Base-by-base conservation (phyloP, 2,888 invertebrate genomes). In the Emesis furor region DNA sequence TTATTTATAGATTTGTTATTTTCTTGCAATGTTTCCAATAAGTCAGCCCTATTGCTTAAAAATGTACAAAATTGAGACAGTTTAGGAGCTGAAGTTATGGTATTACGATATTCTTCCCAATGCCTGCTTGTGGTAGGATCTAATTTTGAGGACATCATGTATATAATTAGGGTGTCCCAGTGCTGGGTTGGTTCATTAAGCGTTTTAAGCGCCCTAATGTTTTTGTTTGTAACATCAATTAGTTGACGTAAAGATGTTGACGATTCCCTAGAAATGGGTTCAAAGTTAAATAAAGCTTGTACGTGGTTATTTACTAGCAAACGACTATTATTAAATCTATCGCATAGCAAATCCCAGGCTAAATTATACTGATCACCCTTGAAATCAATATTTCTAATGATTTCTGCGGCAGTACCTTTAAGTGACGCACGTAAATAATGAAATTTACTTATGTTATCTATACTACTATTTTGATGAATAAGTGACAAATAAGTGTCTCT, bases 11-110 rank as follows among this genome's bases (percentile, higher is more conserved):
- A 24, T n/a, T 37, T 39, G n/a, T 74, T 62, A 0, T 39, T 65
- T 3, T 74, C 51, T 32, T 81, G 68, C 62, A 81, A 37, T 7
- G 73, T 81, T 72, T 81, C 81, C n/a, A 81, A 51, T 30, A 81
- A 65, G 30, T 73, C 55, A 6, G 77, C 67, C 69, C 76, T 68
- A 32, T 77, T 69, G 5, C 62, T 37, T 5, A 81, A n/a, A 65
- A 77, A 81, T n/a, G 35, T 69, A 4, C 39, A 59, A 32, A 81
- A 81, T 24, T 51, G 24, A 35, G 62, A 10, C n/a, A 74, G 39
- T 67, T 42, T 74, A 39, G 79, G 24, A 1, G 14, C 30, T 7
- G 24, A 10, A 3, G 67, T 10, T 32, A 67, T 35, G 12, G 35
- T 67, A 12, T 32, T 67, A 32, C 67, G 35, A 12, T 67, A 67